A percentile compares a stretch with the other conserved stretches of the same genome.
Evolutionary conservation across 1,140 invertebrate genomes (phyloP).

Genomic region (Musca domestica): DNA sequence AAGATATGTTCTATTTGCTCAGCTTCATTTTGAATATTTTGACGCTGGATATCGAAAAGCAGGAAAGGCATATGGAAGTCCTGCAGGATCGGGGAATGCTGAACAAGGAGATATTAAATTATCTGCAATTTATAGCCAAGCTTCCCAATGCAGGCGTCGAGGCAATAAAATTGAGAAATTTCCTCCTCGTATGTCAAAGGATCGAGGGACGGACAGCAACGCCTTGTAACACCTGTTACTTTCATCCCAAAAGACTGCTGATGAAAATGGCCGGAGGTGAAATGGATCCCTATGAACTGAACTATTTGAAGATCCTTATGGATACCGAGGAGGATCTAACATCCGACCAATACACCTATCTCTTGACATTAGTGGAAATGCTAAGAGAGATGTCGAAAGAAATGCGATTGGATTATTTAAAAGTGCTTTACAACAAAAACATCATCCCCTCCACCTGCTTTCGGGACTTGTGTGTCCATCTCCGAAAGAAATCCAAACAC

Average conservation of each 20-base stretch:
- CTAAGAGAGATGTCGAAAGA: neutral
- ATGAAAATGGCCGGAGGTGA: neutral
- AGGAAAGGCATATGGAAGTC: neutral
- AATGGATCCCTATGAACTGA: conserved; percentile 5
- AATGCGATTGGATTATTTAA: neutral
- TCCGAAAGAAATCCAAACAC: neutral
- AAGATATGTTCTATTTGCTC: conserved; percentile 5
- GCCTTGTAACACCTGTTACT: neutral
- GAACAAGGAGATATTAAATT: neutral
- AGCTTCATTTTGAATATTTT: neutral
- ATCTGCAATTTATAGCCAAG: neutral
- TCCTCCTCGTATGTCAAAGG: neutral
- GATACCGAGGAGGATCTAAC: neutral
- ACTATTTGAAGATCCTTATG: neutral
- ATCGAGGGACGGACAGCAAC: too few species aligned
- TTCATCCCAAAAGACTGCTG: neutral
- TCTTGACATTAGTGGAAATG: neutral
- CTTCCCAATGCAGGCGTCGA: neutral
- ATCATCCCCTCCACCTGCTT: neutral
- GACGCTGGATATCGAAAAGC: neutral
- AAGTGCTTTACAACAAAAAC: neutral
- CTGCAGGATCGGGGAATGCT: neutral
- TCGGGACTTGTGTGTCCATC: neutral
- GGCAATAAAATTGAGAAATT: neutral
- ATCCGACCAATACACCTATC: neutral